Evolutionary conservation across 2,113 vertebrate species (phyloP).

Genomic region (Vicugna pacos): DNA sequence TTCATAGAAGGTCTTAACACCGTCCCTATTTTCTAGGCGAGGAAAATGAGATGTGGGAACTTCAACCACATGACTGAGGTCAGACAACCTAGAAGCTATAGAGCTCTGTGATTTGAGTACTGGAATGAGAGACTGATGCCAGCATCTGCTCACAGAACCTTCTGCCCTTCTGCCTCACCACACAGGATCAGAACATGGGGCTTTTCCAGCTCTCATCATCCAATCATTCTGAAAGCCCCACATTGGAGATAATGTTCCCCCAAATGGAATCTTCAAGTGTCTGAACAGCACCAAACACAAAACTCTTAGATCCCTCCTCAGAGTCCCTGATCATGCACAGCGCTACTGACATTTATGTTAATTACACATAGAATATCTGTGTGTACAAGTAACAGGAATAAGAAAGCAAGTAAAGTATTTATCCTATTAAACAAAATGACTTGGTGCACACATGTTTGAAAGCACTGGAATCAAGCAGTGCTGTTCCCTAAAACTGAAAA

Average conservation of each 20-base stretch:
- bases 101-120: background rate
- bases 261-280: background rate
- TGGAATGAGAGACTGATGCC: conserved; percentile 9
- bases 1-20: background rate
- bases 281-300: background rate
- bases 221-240: conserved; percentile 21
- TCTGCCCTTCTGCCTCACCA: background rate
- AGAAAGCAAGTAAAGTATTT: background rate
- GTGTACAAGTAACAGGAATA: conserved; percentile 31
- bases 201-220: background rate
- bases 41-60: background rate
- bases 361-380: conserved; percentile 21
- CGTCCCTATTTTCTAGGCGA: conserved; percentile 19
- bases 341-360: conserved; percentile 13
- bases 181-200: background rate
- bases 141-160: background rate
- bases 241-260: background rate
- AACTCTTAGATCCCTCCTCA: background rate
- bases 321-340: background rate
- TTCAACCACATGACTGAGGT: background rate
- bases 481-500: conserved; percentile 34
- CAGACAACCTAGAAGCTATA: background rate
- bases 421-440: conserved; percentile 34
- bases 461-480: background rate
- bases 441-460: conserved; percentile 21